These are phyloP conservation scores for Dendrocincla tyrannina DNA, from an alignment of 2,797 vertebrate genomes.

Conservation along the genomic window DNA sequence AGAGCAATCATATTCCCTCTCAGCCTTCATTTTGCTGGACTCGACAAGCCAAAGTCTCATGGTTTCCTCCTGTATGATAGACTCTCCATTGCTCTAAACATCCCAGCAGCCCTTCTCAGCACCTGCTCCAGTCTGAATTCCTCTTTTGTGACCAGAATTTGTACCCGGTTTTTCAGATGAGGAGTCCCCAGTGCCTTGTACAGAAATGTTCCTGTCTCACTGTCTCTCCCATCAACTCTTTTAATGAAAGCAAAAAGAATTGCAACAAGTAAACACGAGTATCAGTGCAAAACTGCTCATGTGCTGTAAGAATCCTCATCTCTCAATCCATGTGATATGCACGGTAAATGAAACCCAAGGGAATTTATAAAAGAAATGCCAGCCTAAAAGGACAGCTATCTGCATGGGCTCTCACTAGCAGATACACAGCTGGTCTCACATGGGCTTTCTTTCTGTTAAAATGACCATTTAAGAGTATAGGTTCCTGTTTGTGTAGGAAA, in stretches of 20 bases:
- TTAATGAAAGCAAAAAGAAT: conserved; percentile 36
- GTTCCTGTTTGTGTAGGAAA: neutral
- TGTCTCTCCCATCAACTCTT: conserved; percentile 28
- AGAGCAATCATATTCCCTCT: conserved; percentile 28
- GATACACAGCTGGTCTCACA: neutral
- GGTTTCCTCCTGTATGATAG: conserved; percentile 20
- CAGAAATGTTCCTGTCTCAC: neutral
- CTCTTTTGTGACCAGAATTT: conserved; percentile 27
- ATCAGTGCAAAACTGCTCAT: conserved; percentile 30
- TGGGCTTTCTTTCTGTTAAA: neutral
- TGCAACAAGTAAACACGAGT: neutral
- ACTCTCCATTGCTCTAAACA: conserved; percentile 17
- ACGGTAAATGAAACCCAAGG: conserved; percentile 34
- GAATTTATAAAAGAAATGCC: conserved; percentile 1
- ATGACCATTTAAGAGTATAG: neutral
- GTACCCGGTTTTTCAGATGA: neutral
- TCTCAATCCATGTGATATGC: neutral
- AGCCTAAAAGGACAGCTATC: conserved; percentile 15
- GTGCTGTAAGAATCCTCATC: conserved; percentile 10
- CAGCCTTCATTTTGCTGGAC: conserved; percentile 35
- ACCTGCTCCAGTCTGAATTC: conserved; percentile 37
- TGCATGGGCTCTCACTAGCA: neutral
- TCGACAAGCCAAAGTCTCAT: conserved; percentile 28
- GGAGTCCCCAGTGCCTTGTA: conserved; percentile 30
- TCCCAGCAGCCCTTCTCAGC: conserved; percentile 23